These are phyloP conservation scores for Spilarctia lutea DNA, from an alignment of 2,888 invertebrate genomes.

Conservation along the genomic window DNA sequence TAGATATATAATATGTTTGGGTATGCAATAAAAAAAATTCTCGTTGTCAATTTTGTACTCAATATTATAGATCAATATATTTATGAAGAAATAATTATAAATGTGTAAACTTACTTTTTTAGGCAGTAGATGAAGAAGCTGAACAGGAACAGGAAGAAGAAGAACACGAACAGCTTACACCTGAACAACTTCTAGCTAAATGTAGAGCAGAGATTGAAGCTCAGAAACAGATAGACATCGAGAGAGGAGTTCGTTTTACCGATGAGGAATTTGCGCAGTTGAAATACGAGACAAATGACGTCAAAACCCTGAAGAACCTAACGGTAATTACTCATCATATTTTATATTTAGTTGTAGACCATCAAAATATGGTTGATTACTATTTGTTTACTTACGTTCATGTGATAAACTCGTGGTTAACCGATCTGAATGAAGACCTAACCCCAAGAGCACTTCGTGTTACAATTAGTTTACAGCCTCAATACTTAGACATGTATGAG, in stretches of 20 bases:
- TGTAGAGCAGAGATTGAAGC: constrained; percentile 74
- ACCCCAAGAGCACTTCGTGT: constrained; percentile 57
- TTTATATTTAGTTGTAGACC: constrained; percentile 23
- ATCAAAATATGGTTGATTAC: constrained; percentile 23
- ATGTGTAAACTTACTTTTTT: constrained; percentile 15
- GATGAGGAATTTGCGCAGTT: constrained; percentile 87
- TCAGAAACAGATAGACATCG: constrained; percentile 75
- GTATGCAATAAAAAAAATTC: background rate
- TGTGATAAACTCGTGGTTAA: constrained; percentile 62
- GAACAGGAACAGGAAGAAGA: constrained; percentile 70
- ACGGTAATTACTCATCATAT: constrained; percentile 76
- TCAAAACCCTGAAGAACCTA: constrained; percentile 86
- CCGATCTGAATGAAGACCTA: constrained; percentile 51
- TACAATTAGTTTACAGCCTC: constrained; percentile 24
- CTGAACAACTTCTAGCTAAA: constrained; percentile 71
- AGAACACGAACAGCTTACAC: constrained; percentile 74
- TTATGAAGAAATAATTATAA: background rate
- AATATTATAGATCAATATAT: background rate
- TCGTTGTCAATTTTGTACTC: background rate
- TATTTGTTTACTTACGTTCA: constrained; percentile 35
- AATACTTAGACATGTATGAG: background rate
- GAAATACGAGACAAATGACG: constrained; percentile 88
- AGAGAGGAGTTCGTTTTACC: constrained; percentile 85
- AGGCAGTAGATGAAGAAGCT: constrained; percentile 78
- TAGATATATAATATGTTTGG: background rate